Conservation (phyloP, 2,113 vertebrate genomes). For the Apistogramma diplotaenia region DNA sequence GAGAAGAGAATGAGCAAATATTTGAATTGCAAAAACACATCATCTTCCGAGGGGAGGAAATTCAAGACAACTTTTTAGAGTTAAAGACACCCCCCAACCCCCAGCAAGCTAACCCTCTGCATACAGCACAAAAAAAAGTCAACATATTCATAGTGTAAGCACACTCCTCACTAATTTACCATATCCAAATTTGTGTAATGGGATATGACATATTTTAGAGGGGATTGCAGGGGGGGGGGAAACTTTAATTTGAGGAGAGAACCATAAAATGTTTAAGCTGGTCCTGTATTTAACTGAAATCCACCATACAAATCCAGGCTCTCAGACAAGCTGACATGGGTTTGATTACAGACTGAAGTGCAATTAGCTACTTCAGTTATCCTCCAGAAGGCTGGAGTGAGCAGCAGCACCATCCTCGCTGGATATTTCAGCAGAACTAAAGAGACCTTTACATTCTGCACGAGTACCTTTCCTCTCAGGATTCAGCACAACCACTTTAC, state of each 20-base stretch:
- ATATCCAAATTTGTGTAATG: constrained; percentile 80
- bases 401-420: not conserved
- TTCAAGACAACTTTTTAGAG: constrained; percentile 87
- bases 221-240: constrained; percentile 46
- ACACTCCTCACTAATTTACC: constrained; percentile 75
- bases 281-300: constrained; percentile 71
- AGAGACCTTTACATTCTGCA: constrained; percentile 11
- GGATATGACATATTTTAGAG: constrained; percentile 78
- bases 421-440: constrained; percentile 43
- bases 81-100: constrained; percentile 64
- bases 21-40: constrained; percentile 99
- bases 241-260: constrained; percentile 76
- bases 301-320: constrained; percentile 70
- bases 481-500: constrained; percentile 20
- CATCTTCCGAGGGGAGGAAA: constrained; percentile 86
- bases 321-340: constrained; percentile 72
- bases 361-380: constrained; percentile 76
- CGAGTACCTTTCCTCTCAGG: constrained; percentile 20
- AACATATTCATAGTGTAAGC: constrained; percentile 71
- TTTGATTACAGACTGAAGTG: constrained; percentile 75
- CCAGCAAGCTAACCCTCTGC: constrained; percentile 64
- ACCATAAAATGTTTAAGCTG: constrained; percentile 77
- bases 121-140: constrained; percentile 51
- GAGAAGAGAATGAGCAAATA: constrained; percentile 90
- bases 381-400: constrained; percentile 29